phyloP scores from a whole-genome alignment of 1,140 invertebrate genomes.

The Lepidurus arcticus region DNA sequence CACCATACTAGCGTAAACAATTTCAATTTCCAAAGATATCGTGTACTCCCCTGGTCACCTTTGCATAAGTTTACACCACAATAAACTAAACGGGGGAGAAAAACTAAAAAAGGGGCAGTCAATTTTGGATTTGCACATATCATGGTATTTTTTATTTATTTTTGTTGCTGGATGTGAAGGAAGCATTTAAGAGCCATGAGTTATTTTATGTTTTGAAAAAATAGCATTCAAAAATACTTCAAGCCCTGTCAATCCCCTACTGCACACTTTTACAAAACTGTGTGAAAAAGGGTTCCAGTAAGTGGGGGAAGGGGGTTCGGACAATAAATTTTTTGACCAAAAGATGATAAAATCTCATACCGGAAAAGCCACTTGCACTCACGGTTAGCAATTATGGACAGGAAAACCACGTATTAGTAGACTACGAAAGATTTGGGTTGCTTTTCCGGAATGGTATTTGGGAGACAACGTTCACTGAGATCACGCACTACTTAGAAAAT shows the following conservation, averaged over 20 bases:
- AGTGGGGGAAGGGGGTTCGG: background rate
- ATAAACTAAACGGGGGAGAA: background rate
- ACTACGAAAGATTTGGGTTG: background rate
- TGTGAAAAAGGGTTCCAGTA: background rate
- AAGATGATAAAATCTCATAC: background rate
- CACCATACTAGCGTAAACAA: background rate
- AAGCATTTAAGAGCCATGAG: background rate
- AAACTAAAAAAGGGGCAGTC: background rate
- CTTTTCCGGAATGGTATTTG: background rate
- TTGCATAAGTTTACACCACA: constrained; percentile 22
- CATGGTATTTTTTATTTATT: background rate
- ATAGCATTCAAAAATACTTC: background rate
- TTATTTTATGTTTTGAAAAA: background rate
- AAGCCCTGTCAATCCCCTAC: background rate
- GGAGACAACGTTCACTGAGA: constrained; percentile 1
- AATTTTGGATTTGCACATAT: background rate
- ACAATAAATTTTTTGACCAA: background rate
- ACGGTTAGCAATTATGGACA: background rate
- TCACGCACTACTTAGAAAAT: background rate
- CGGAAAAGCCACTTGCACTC: background rate
- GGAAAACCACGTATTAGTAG: background rate
- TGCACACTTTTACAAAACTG: background rate
- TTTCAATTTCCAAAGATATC: constrained; percentile 13
- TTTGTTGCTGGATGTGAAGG: background rate
- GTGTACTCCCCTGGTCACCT: constrained; percentile 24